Base-by-base conservation (phyloP, 2,113 vertebrate genomes). In the Trochalopteron elliotii region DNA sequence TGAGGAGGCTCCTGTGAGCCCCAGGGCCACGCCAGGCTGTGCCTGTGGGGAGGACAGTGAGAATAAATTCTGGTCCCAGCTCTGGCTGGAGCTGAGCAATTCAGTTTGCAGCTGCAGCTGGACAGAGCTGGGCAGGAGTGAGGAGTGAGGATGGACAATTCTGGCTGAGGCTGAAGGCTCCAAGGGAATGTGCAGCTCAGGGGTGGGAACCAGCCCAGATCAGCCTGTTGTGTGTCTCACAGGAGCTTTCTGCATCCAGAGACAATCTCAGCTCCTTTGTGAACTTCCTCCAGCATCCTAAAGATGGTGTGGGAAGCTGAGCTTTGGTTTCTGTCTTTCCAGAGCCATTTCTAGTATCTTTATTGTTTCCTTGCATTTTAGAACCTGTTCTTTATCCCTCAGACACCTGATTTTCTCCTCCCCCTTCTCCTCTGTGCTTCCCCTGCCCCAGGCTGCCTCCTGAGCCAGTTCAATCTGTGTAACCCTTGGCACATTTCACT, bases 231-330 rank as follows among this genome's bases (percentile, higher is more conserved):
- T n/a, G 11, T 7, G 9, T 10, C n/a, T 37, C 6, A 6, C 39
- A 22, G 67, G 22, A 80, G 21, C 7, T 5, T 45, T 57, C 70
- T 82, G 31, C 13, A 20, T 2, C 50, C 74, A 25, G 60, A 52
- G 12, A 33, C 40, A 33, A 19, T 14, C 33, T 31, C 15, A 23
- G 22, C 47, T 75, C 13, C 0, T 39, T 25, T 57, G 37, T 49
- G 83, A 85, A 72, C 45, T 74, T 90, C 39, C 89, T 78, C 10
- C 8, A 2, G 42, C 42, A 6, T 49, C 83, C 79, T 57, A 67
- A 49, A 57, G 76, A 28, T 37, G 76, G 44, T 83, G 71, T 76
- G 72, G 87, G 80, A 83, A 90, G 80, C 61, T 64, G 89, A 91
- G 44, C 53, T 15, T 86, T 83, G 27, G 11, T 12, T 85, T 37